A percentile compares a stretch with the other conserved stretches of the same genome.
Evolutionary conservation across 2,113 vertebrate species (phyloP).

Genomic region (Pheucticus melanocephalus): DNA sequence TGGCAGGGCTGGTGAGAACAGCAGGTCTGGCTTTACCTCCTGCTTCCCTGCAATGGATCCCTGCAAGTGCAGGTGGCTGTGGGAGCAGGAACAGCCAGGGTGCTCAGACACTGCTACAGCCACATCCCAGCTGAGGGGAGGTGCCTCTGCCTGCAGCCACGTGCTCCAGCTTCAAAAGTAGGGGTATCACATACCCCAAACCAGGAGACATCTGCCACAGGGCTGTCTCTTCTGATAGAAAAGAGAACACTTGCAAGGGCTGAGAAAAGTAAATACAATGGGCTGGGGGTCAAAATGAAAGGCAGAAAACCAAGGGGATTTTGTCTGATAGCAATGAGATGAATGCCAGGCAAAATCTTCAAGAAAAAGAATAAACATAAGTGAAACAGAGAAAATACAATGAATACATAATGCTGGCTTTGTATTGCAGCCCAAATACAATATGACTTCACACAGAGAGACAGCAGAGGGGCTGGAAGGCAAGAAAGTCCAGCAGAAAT

Average conservation of each 20-base stretch:
- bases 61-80: not conserved
- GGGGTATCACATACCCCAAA: rapidly evolving
- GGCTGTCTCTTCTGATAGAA: not conserved
- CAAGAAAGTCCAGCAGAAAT: not conserved
- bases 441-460: not conserved
- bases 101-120: not conserved
- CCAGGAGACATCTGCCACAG: not conserved
- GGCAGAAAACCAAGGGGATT: not conserved
- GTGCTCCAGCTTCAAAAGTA: not conserved
- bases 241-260: not conserved
- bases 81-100: not conserved
- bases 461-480: not conserved
- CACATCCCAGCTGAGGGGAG: not conserved
- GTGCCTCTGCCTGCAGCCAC: not conserved
- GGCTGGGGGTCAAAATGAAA: not conserved
- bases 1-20: rapidly evolving
- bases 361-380: not conserved
- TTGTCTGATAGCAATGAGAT: not conserved
- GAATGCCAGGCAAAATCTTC: not conserved
- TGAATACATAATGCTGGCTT: rapidly evolving
- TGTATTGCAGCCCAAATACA: not conserved
- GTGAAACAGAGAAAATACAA: not conserved
- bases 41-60: rapidly evolving
- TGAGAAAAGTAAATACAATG: not conserved
- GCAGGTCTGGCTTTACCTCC: not conserved